Evolutionary conservation across 2,888 invertebrate species (phyloP).

Genomic region (Chrysolina haemoptera): DNA sequence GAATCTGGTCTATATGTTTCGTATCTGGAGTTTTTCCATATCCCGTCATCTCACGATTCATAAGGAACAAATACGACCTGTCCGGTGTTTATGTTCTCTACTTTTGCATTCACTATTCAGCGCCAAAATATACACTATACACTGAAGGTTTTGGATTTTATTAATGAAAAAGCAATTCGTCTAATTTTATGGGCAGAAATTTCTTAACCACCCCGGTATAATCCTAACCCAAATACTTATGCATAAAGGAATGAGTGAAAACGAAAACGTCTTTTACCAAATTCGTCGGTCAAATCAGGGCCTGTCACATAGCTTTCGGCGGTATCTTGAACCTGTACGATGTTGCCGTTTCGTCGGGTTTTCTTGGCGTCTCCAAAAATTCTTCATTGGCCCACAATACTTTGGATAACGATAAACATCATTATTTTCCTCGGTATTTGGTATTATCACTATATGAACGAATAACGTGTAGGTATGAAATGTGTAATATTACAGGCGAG

Average conservation of each 20-base stretch:
- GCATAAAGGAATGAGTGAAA: constrained; percentile 16
- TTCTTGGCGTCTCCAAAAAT: neutral
- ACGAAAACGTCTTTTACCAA: constrained; percentile 7
- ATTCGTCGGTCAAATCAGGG: constrained; percentile 18
- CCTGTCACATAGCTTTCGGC: constrained; percentile 19
- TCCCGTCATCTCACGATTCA: too few species aligned
- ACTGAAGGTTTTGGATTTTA: too few species aligned
- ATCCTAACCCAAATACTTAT: constrained; percentile 4
- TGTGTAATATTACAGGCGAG: too few species aligned
- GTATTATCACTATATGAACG: neutral
- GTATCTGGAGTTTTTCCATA: too few species aligned
- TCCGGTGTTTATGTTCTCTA: too few species aligned
- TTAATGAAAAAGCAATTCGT: too few species aligned
- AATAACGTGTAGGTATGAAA: neutral
- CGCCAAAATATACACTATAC: too few species aligned
- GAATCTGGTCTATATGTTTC: too few species aligned
- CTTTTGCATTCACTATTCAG: too few species aligned
- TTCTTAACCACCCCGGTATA: neutral
- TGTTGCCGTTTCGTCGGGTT: constrained; percentile 2
- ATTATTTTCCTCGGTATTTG: neutral
- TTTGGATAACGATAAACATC: neutral
- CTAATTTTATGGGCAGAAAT: neutral
- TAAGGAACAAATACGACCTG: too few species aligned
- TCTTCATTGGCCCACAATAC: too few species aligned
- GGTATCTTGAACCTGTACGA: constrained; percentile 25